Evolutionary conservation across 2,797 vertebrate genomes (phyloP).

Genomic region (Melanotaenia nigrans): DNA sequence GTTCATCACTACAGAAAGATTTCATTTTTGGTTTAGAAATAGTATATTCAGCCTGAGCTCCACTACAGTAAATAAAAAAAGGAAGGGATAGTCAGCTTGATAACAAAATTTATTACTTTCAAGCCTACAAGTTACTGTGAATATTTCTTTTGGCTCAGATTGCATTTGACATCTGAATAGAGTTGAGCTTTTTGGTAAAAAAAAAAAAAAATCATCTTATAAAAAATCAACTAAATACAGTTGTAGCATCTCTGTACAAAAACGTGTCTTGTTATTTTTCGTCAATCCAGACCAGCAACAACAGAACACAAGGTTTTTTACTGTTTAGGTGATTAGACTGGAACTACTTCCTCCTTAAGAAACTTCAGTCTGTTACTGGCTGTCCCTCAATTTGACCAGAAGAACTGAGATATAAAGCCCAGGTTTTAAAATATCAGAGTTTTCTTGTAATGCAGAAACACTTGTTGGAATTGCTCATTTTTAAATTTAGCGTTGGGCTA

Average conservation of each 20-base stretch:
- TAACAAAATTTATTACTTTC: neutral
- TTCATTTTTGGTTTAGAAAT: neutral
- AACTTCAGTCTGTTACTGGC: too few relatives aligned
- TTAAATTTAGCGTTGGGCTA: neutral
- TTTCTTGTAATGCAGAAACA: neutral
- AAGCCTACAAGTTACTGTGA: neutral
- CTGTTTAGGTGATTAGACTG: too few relatives aligned
- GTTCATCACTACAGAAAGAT: neutral
- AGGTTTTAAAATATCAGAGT: neutral
- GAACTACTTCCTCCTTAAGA: too few relatives aligned
- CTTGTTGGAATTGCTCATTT: neutral
- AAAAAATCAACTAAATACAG: too few relatives aligned
- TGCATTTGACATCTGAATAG: neutral
- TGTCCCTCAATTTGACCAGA: too few relatives aligned
- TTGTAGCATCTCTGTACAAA: too few relatives aligned
- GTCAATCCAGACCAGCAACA: neutral
- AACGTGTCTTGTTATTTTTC: neutral
- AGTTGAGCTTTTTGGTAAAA: neutral
- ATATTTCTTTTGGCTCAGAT: neutral
- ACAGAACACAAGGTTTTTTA: too few relatives aligned
- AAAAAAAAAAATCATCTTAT: neutral
- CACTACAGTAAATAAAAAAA: neutral
- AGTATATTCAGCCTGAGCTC: neutral
- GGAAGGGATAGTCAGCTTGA: neutral
- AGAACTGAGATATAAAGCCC: neutral